Evolutionary conservation across 2,797 vertebrate genomes (phyloP).

Genomic region (Amazona ochrocephala): DNA sequence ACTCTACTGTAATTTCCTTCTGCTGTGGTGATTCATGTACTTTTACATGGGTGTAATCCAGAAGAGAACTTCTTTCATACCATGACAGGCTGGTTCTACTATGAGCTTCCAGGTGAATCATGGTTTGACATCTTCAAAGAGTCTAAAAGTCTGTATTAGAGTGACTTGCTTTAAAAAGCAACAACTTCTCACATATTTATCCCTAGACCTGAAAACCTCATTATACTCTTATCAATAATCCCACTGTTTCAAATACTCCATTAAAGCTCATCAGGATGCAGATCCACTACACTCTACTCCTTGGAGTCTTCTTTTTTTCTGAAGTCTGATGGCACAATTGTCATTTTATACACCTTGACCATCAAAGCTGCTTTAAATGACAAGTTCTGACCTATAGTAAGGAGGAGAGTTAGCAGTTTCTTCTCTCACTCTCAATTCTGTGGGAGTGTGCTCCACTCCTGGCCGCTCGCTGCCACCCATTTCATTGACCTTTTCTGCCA

Average conservation of each 20-base stretch:
- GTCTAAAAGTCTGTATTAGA: neutral
- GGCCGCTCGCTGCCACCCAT: no score
- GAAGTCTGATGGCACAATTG: neutral
- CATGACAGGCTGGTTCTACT: neutral
- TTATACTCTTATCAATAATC: neutral
- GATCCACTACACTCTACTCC: neutral
- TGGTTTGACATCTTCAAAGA: neutral
- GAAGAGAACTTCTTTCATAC: neutral
- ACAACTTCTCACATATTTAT: neutral
- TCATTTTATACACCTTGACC: neutral
- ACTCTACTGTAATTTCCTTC: neutral
- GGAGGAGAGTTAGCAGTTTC: neutral
- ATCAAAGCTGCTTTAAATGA: neutral
- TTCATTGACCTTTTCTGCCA: neutral
- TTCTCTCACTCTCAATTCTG: neutral
- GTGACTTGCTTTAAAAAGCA: neutral
- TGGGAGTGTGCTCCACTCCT: neutral
- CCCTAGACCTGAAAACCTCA: neutral
- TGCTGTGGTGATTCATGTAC: neutral
- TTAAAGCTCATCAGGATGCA: neutral
- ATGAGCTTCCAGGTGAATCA: neutral
- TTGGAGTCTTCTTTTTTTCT: neutral
- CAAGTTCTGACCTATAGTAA: neutral
- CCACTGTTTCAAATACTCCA: neutral
- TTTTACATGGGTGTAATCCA: neutral